A percentile compares a stretch with the other conserved stretches of the same genome.
These are phyloP conservation scores for Cisticola juncidis DNA, from an alignment of 2,113 vertebrate genomes.

Conservation along the genomic window DNA sequence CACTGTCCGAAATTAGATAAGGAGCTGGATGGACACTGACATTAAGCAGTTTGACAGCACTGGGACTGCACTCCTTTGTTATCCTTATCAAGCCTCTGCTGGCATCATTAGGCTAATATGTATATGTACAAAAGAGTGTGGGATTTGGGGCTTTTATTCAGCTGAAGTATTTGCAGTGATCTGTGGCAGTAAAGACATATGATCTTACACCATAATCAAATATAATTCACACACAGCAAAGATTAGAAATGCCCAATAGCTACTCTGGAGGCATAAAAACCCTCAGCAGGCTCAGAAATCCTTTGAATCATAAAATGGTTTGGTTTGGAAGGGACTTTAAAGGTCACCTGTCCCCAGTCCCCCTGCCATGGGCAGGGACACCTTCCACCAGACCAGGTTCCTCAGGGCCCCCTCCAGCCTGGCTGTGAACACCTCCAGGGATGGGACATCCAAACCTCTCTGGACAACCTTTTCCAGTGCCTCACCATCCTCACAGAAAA, in stretches of 20 bases:
- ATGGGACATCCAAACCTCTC: neutral
- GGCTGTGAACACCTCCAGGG: neutral
- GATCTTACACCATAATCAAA: neutral
- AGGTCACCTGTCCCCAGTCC: neutral
- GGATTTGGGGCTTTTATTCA: neutral
- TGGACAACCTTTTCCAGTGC: neutral
- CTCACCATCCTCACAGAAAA: neutral
- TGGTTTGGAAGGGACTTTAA: neutral
- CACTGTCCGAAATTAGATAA: neutral
- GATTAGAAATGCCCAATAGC: neutral
- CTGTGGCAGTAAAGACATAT: neutral
- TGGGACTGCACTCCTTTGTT: neutral
- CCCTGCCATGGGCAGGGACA: neutral
- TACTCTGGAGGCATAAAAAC: neutral
- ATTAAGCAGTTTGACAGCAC: neutral
- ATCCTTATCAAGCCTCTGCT: neutral
- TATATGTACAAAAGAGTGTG: neutral
- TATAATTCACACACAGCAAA: neutral
- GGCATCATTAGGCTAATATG: neutral
- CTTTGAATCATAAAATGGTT: neutral
- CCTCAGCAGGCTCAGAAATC: neutral
- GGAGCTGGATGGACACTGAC: neutral
- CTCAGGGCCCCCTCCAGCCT: neutral
- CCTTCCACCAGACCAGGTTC: neutral
- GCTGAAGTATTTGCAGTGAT: neutral